Base-by-base conservation (phyloP, 2,888 invertebrate species). In the Nipponacmea schrenckii region DNA sequence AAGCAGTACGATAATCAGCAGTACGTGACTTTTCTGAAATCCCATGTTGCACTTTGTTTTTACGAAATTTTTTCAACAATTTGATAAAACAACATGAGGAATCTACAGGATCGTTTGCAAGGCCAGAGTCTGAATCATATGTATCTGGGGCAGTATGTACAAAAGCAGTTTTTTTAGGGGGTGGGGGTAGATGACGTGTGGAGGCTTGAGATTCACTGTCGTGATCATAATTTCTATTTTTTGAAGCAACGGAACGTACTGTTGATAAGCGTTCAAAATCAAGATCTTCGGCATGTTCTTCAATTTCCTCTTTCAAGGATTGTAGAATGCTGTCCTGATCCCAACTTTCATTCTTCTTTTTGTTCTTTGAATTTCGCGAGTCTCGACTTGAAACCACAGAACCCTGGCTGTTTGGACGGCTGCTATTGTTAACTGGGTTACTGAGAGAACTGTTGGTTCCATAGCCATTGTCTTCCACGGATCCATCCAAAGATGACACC, bases 241-340 rank as follows among this genome's bases (percentile, higher is more conserved):
- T 73, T 17, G 67, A 45, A 2, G 14, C 48, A 15, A 50, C 50
- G 14, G 74, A 69, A 4, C 68, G 70, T 31, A 68, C 65, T 15
- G 62, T 56, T 15, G 65, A 48, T 14, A 72, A 62, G n/a, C 79
- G 77, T 50, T 79, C 75, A 20, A 82, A 81, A 68, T 83, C 81
- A 26, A 79, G 73, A 56, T 82, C 81, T 68, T 83, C 81, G 44
- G 80, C 66, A 64, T 79, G 71, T 50, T 84, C 83, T 68, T 82
- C 83, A 3, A 80, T 69, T 68, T 82, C 83, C 50, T 83, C 82
- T 73, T 83, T 83, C n/a, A 83, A 72, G 8, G 84, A 80, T 68
- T 81, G 81, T 15, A 83, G 74, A n/a, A 79, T 74, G 70, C 74
- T 79, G 48, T 80, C 83, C 65, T 75, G 72, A 26, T 81, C 83